Evolutionary conservation across 2,888 invertebrate genomes (phyloP).

Genomic region (Acleris holmiana): DNA sequence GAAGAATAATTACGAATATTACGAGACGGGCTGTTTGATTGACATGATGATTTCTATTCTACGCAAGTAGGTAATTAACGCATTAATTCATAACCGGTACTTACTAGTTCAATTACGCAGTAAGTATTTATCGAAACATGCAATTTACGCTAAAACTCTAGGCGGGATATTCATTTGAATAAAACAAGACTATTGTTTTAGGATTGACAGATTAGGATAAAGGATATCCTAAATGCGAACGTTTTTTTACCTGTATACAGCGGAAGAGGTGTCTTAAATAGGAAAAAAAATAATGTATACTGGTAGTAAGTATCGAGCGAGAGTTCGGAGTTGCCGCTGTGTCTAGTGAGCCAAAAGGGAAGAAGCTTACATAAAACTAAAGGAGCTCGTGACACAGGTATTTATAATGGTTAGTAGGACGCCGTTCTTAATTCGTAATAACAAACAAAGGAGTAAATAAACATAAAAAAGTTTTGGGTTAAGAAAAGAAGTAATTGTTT

Average conservation of each 20-base stretch:
- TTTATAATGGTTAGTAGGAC: too few species aligned
- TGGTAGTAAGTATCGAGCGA: too few species aligned
- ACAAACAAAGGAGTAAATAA: too few species aligned
- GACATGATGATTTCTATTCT: slow-evolving; percentile 32
- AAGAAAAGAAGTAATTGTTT: too few species aligned
- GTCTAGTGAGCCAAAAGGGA: too few species aligned
- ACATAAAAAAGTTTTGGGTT: too few species aligned
- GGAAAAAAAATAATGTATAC: too few species aligned
- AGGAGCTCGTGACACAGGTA: too few species aligned
- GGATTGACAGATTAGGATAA: not conserved
- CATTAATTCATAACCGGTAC: slow-evolving; percentile 21
- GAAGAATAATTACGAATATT: too few species aligned
- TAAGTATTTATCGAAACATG: slow-evolving; percentile 14
- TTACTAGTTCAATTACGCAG: not conserved
- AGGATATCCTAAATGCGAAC: slow-evolving; percentile 7
- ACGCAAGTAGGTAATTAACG: slow-evolving; percentile 15
- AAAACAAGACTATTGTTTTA: slow-evolving; percentile 24
- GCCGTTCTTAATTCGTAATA: too few species aligned
- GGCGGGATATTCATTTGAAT: slow-evolving; percentile 32
- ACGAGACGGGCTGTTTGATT: not conserved
- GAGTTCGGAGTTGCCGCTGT: too few species aligned
- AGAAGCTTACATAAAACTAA: too few species aligned
- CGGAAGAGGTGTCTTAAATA: slow-evolving; percentile 2
- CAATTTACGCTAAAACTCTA: slow-evolving; percentile 9
- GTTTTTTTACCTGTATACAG: slow-evolving; percentile 2